Base-by-base conservation (phyloP, 2,888 invertebrate genomes). In the Andrena minutula region DNA sequence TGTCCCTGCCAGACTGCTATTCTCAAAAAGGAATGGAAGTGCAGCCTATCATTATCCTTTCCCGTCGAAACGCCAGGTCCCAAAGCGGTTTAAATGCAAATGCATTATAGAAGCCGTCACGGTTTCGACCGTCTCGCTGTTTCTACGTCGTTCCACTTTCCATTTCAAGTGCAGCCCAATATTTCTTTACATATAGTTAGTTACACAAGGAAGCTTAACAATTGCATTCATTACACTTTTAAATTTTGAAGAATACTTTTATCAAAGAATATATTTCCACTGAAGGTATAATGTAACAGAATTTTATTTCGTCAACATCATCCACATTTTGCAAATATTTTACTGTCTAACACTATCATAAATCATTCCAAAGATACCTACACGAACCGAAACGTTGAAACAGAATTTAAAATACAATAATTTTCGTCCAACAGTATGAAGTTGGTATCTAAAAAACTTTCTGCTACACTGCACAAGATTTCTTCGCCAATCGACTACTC, bases 21-120 rank as follows among this genome's bases (percentile, higher is more conserved):
- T 23, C n/a, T 6, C 7, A 53, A 47, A 41, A 35, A 41, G 51
- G 35, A 30, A 12, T 26, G 10, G 47, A 41, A 23, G 60, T 2
- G 30, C 30, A 47, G 41, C 69, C 69, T 71, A 86, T 69, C 47
- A 23, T 79, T 63, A 77, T 69, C 69, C 61, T 76, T 64, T 69
- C 30, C 35, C 56, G 53, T 12, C 28, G 56, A 32, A 61, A 56
- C 61, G 35, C 53, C 23, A 23, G 5, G 16, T 73, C 58, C 61
- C 51, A 47, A 70, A 71, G 69, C 79, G 58, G 79, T 73, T 81
- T 81, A 79, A 69, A 79, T 79, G 72, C 68, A 79, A 81, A 79
- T 79, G 30, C 16, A 35, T 63, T 70, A 41, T 53, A 77, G 41
- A 70, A 77, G 26, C 41, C 20, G 61, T 30, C 65, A 58, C 16